phyloP scores from a whole-genome alignment of 2,113 vertebrate species.

The Colius striatus region DNA sequence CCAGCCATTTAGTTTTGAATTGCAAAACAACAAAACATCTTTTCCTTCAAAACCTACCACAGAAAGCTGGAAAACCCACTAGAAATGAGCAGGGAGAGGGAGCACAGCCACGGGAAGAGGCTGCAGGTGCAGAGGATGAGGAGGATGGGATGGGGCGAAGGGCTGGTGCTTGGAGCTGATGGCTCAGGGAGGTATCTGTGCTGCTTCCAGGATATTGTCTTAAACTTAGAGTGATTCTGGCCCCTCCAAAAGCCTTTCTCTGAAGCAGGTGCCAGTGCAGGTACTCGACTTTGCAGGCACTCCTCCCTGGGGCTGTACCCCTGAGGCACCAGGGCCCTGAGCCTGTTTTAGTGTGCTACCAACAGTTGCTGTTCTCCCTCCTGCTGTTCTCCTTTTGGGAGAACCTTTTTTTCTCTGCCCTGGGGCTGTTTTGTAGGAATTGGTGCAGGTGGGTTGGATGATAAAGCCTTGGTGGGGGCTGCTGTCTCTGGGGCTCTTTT shows the following conservation, averaged over 20 bases:
- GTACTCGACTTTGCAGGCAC: background rate
- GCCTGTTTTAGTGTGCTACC: fast-evolving
- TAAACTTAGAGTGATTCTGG: fast-evolving
- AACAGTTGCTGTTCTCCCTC: background rate
- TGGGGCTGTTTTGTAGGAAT: background rate
- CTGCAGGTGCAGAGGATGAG: background rate
- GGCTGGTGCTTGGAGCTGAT: background rate
- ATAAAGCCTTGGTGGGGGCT: background rate
- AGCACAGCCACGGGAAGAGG: background rate
- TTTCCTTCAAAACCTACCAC: background rate
- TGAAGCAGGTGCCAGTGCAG: background rate
- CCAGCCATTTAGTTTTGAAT: background rate
- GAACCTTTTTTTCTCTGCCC: background rate
- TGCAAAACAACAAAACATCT: background rate
- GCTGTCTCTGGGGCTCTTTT: background rate
- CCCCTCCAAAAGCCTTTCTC: background rate
- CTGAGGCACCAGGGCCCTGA: background rate
- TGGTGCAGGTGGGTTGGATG: background rate
- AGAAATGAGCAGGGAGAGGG: background rate
- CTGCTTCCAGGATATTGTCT: background rate
- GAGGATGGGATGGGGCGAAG: background rate
- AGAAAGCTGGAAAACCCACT: background rate
- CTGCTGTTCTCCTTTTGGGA: background rate
- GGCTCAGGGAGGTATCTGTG: background rate
- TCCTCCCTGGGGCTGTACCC: background rate